A percentile compares a stretch with the other conserved stretches of the same genome.
Evolutionary conservation across 2,113 vertebrate genomes (phyloP).

Genomic region (Rhipidura dahli): DNA sequence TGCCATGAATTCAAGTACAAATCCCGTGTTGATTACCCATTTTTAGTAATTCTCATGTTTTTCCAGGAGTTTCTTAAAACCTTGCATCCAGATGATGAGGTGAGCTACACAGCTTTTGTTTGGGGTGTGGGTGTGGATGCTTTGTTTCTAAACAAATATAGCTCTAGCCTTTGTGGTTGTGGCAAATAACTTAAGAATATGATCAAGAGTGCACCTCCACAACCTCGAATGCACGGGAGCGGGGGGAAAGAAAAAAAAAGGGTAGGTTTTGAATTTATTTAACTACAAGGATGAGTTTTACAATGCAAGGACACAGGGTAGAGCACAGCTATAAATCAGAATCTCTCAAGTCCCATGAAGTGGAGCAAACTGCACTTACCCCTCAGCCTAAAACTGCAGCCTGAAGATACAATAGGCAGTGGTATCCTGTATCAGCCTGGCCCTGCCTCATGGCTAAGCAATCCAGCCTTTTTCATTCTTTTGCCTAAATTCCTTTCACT

Average conservation of each 20-base stretch:
- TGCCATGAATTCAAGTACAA: not conserved
- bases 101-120: not conserved
- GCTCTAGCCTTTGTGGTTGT: not conserved
- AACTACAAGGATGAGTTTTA: not conserved
- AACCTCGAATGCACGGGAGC: not conserved
- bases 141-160: not conserved
- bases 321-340: not conserved
- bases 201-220: not conserved
- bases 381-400: not conserved
- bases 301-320: not conserved
- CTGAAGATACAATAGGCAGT: not conserved
- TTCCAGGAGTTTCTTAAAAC: not conserved
- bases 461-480: not conserved
- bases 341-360: not conserved
- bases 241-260: not conserved
- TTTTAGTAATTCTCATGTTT: not conserved
- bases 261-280: not conserved
- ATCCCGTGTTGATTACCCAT: not conserved
- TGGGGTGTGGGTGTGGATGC: not conserved
- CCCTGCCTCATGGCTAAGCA: not conserved
- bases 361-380: not conserved
- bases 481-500: not conserved
- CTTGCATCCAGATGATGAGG: not conserved
- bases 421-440: not conserved
- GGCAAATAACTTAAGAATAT: not conserved